Conservation (phyloP, 2,888 invertebrate genomes). For the Synergus laeviventris region DNA sequence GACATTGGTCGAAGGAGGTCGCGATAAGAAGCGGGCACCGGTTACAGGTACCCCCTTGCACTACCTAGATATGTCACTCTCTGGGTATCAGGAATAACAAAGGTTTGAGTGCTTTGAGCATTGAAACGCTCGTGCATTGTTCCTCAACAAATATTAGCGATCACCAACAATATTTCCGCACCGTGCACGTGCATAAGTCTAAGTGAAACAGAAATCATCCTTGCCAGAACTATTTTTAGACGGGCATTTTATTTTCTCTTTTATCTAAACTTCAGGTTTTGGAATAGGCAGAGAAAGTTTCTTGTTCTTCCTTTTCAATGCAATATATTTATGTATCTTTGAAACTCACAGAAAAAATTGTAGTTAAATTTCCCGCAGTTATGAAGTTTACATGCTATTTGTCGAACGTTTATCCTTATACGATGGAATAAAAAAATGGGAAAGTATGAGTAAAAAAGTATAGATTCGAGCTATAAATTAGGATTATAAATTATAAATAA, state of each 20-base stretch:
- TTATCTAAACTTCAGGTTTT: too few species aligned
- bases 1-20: slow-evolving; percentile 65
- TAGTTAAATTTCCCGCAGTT: too few species aligned
- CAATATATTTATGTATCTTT: too few species aligned
- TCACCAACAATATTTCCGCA: slow-evolving; percentile 44
- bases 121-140: slow-evolving; percentile 61
- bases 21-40: slow-evolving; percentile 61
- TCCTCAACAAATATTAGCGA: slow-evolving; percentile 66
- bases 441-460: too few species aligned
- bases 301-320: too few species aligned
- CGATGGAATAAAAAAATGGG: too few species aligned
- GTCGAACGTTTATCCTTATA: too few species aligned
- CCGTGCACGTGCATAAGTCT: slow-evolving; percentile 18
- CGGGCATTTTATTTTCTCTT: neutral
- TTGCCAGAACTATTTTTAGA: neutral
- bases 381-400: too few species aligned
- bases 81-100: slow-evolving; percentile 62
- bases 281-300: too few species aligned
- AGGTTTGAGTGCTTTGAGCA: slow-evolving; percentile 60
- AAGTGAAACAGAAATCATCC: neutral
- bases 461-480: too few species aligned
- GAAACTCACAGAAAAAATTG: too few species aligned
- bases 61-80: slow-evolving; percentile 61
- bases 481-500: too few species aligned
- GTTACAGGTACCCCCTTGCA: slow-evolving; percentile 47